phyloP scores from a whole-genome alignment of 2,113 vertebrate species.

The human (Homo sapiens) region GRCh38 chr14:81438501-81439000 shows the following conservation, averaged over 20 bases:
- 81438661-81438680: not conserved
- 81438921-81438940: not conserved
- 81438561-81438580: not conserved
- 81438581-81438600: not conserved
- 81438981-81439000: not conserved
- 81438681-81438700: not conserved
- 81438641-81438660: not conserved
- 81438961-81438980: not conserved
- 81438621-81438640: not conserved
- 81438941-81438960: not conserved
- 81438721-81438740: not conserved
- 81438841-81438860: not conserved
- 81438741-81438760: not conserved
- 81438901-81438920: not conserved
- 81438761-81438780: not conserved
- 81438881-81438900: not conserved
- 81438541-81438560: not conserved
- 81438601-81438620: not conserved
- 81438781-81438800: not conserved
- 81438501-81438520: not conserved
- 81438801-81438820: not conserved
- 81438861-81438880: no score
- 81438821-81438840: not conserved
- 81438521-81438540: not conserved
- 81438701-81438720: not conserved